Base-by-base conservation (phyloP, 2,888 invertebrate species). In the Erpobdella octoculata region DNA sequence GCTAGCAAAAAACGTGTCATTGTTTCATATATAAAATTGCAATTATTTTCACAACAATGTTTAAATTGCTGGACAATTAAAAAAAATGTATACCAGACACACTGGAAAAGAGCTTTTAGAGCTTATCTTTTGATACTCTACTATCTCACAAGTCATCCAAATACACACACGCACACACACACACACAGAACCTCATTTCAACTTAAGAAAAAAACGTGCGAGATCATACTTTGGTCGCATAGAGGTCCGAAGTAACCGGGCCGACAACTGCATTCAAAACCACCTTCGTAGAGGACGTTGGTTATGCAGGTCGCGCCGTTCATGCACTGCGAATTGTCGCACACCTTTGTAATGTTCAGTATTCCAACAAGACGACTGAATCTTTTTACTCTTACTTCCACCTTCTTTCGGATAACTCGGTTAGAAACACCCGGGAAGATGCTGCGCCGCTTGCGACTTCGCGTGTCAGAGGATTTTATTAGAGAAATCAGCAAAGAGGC, bases 241-340 rank as follows among this genome's bases (percentile, higher is more conserved):
- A 67, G 46, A 3, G 67, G 46, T 2, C 67, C 67, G 48, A 41
- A 67, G 48, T 46, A 48, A 4, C 67, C 67, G 18, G 28, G 12
- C 31, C 18, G 25, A 35, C 67, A 67, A 25, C 21, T 33, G 46
- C 67, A 67, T 37, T 67, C 67, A 31, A 41, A 67, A 1, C 67
- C 67, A 4, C 67, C 67, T 41, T 67, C 46, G 48, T 67, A 67
- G 46, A 67, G 28, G 28, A 67, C 46, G 46, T 67, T 67, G 46
- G 67, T 67, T 5, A 41, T 21, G 28, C 67, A 67, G n/a, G 67
- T 67, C 28, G 46, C 67, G 18, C 48, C 46, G 48, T 67, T 67
- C 18, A 15, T 28, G 28, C 67, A 67, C 48, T 67, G 46, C 3
- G 67, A 28, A 28, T 35, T 41, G 41, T 46, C 48, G 15, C 67